phyloP scores from a whole-genome alignment of 1,140 invertebrate species.

The Aphaenogaster rudis region DNA sequence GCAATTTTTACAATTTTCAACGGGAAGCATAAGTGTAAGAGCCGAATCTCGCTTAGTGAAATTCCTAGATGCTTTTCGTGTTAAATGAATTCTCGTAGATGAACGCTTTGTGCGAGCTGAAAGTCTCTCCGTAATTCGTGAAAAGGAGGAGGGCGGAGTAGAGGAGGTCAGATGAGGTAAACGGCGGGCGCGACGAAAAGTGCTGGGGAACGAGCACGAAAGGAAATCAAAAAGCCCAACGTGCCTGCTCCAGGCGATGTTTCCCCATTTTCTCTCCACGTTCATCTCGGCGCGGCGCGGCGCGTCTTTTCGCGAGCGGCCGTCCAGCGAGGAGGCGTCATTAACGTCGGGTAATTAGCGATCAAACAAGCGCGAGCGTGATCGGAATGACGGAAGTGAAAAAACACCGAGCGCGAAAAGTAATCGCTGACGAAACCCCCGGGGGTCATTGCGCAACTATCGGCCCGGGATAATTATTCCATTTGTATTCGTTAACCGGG shows the following conservation, averaged over 20 bases:
- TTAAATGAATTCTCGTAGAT: conserved; percentile 75
- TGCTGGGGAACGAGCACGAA: background rate
- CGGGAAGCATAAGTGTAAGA: conserved; percentile 66
- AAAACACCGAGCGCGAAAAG: background rate
- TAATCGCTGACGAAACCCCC: background rate
- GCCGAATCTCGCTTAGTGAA: conserved; percentile 69
- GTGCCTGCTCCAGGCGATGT: conserved; percentile 6
- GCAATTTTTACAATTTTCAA: conserved; percentile 81
- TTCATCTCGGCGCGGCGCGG: conserved; percentile 27
- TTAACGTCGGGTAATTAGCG: conserved; percentile 26
- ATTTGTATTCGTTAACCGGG: conserved; percentile 58
- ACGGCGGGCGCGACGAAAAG: background rate
- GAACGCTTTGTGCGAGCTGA: conserved; percentile 71
- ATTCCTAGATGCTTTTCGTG: conserved; percentile 80
- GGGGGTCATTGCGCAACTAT: background rate
- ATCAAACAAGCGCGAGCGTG: conserved; percentile 6
- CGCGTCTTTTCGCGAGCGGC: conserved; percentile 12
- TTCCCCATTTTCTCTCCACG: conserved; percentile 38
- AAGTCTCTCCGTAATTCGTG: conserved; percentile 44
- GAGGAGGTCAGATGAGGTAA: too few relatives aligned
- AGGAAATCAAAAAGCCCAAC: conserved; percentile 26
- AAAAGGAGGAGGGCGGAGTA: background rate
- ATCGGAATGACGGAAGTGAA: conserved; percentile 4
- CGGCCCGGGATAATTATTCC: conserved; percentile 47
- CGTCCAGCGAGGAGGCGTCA: background rate